Percentiles rank a stretch among this genome's conserved stretches.
Conservation (phyloP, 2,113 vertebrate species). For the Etheostoma cragini region DNA sequence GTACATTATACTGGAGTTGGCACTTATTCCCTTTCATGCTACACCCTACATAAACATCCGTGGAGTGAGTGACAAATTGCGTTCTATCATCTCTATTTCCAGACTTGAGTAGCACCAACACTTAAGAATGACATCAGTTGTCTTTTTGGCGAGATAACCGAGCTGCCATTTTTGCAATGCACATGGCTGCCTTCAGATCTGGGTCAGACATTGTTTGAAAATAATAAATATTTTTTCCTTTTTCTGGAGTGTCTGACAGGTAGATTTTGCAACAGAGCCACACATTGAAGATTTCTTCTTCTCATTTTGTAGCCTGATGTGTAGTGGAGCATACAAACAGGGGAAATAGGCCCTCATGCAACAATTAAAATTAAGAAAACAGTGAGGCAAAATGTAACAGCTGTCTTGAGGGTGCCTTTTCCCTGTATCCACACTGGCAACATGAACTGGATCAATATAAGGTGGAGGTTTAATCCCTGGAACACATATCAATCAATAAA, state of each 20-base stretch:
- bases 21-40: constrained; percentile 57
- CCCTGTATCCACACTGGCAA: constrained; percentile 23
- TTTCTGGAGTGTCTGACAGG: constrained; percentile 19
- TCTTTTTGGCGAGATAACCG: constrained; percentile 33
- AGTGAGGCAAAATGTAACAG: constrained; percentile 11
- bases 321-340: neutral
- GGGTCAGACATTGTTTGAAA: constrained; percentile 48
- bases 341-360: neutral
- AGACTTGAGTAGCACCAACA: constrained; percentile 28
- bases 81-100: constrained; percentile 60
- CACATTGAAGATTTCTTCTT: neutral
- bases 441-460: constrained; percentile 64
- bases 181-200: constrained; percentile 44
- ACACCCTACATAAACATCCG: constrained; percentile 47
- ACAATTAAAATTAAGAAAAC: constrained; percentile 30
- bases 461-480: constrained; percentile 76
- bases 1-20: constrained; percentile 30
- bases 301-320: neutral
- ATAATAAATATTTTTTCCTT: constrained; percentile 24
- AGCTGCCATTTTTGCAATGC: constrained; percentile 17
- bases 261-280: neutral
- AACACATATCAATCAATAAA: constrained; percentile 76
- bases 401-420: constrained; percentile 13
- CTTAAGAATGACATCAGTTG: constrained; percentile 48
- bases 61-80: constrained; percentile 64